Conservation (phyloP, 2,888 invertebrate species). For the Machimus atricapillus region DNA sequence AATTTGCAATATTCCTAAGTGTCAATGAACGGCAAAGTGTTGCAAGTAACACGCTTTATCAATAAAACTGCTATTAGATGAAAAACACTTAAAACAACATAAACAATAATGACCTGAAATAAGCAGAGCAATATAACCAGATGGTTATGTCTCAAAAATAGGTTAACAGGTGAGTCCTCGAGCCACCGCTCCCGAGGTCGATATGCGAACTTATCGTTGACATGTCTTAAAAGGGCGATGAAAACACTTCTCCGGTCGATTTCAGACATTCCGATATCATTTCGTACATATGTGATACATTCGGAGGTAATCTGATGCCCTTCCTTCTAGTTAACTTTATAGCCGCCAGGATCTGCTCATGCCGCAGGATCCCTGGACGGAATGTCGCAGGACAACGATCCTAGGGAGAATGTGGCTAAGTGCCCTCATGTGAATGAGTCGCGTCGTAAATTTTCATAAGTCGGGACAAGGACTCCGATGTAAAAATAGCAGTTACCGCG, state of each 20-base stretch:
- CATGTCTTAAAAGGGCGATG: conserved; percentile 16
- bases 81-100: background rate
- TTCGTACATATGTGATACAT: background rate
- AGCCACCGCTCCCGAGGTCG: background rate
- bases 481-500: background rate
- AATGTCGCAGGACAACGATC: background rate
- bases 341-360: background rate
- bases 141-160: conserved; percentile 15
- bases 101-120: background rate
- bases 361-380: background rate
- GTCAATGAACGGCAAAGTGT: background rate
- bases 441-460: conserved; percentile 19
- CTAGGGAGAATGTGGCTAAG: background rate
- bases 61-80: background rate
- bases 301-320: background rate
- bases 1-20: background rate
- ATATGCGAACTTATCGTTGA: background rate
- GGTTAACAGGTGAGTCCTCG: background rate
- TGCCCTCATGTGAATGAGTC: conserved; percentile 14
- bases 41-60: background rate
- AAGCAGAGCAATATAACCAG: background rate
- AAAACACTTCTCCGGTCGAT: background rate
- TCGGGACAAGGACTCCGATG: conserved; percentile 9
- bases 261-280: conserved; percentile 6
- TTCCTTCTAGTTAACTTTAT: conserved; percentile 9